Conservation (phyloP, 1,140 invertebrate species). For the Pseudomyrmex concolor region DNA sequence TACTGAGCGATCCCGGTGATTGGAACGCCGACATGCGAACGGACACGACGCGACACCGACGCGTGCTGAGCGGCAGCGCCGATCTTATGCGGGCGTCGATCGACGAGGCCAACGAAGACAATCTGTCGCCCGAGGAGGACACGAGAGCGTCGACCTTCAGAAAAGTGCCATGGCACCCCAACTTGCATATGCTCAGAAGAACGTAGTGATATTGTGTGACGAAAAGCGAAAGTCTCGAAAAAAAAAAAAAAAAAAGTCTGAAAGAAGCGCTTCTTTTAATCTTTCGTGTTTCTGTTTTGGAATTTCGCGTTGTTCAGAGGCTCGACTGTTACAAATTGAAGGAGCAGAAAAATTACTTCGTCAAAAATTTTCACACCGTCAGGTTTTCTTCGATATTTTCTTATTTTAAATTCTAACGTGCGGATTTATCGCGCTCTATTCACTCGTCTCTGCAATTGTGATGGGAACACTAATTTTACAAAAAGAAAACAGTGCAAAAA, state of each 20-base stretch:
- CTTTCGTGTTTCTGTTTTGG: too few species aligned
- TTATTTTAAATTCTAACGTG: neutral
- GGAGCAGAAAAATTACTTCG: neutral
- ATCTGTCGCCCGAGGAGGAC: conserved; percentile 60
- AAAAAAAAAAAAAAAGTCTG: neutral
- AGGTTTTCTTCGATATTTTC: neutral
- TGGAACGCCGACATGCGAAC: conserved; percentile 44
- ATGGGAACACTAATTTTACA: neutral
- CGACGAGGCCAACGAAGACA: conserved; percentile 62
- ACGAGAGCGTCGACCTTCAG: conserved; percentile 80
- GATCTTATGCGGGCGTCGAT: conserved; percentile 47
- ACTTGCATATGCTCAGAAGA: conserved; percentile 84
- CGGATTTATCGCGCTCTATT: neutral
- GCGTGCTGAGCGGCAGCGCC: conserved; percentile 72
- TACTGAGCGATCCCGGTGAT: conserved; percentile 75
- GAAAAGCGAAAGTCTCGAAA: neutral
- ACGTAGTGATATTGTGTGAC: conserved; percentile 49
- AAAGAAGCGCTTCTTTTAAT: too few species aligned
- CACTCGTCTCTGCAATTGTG: neutral
- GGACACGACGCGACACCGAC: conserved; percentile 65
- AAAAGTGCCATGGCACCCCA: conserved; percentile 85
- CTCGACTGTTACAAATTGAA: too few species aligned
- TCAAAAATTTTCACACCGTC: neutral
- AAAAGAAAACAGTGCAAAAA: neutral
- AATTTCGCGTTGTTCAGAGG: too few species aligned